Conservation (phyloP, 2,113 vertebrate genomes). For the Solea senegalensis region DNA sequence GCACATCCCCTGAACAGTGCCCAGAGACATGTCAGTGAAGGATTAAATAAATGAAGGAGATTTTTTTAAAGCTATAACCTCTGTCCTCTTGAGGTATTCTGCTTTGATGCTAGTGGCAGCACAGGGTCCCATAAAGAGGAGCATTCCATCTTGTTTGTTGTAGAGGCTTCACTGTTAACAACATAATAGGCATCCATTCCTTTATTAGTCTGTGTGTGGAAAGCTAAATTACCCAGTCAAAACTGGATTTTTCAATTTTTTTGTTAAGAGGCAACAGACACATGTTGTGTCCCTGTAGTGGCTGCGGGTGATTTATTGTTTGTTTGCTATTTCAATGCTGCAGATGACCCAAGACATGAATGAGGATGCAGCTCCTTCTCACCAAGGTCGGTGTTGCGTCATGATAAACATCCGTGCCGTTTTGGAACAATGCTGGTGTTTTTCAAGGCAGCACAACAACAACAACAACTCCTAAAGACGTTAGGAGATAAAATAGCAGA, state of each 20-base stretch:
- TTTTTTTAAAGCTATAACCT: not conserved
- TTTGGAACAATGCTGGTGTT: no score
- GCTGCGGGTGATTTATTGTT: no score
- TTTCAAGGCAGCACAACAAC: no score
- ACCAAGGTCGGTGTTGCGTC: no score
- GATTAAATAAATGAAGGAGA: conserved; percentile 5
- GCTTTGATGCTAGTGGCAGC: conserved; percentile 5
- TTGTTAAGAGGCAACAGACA: no score
- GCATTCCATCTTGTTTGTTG: conserved; percentile 4
- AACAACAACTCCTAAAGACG: no score
- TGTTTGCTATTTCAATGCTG: no score
- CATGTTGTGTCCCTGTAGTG: no score
- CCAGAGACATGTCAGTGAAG: conserved; percentile 12
- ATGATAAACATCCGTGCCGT: no score
- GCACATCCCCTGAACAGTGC: not conserved
- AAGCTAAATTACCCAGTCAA: conserved; percentile 17
- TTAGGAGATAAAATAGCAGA: no score
- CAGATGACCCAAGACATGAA: no score
- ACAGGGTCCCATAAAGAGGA: not conserved
- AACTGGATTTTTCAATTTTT: not conserved
- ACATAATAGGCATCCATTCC: not conserved
- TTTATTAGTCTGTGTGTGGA: not conserved
- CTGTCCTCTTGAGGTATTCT: conserved; percentile 7
- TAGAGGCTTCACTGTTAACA: not conserved
- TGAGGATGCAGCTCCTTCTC: no score